phyloP scores from a whole-genome alignment of 2,113 vertebrate species.

The Melanerpes aurifrons region DNA sequence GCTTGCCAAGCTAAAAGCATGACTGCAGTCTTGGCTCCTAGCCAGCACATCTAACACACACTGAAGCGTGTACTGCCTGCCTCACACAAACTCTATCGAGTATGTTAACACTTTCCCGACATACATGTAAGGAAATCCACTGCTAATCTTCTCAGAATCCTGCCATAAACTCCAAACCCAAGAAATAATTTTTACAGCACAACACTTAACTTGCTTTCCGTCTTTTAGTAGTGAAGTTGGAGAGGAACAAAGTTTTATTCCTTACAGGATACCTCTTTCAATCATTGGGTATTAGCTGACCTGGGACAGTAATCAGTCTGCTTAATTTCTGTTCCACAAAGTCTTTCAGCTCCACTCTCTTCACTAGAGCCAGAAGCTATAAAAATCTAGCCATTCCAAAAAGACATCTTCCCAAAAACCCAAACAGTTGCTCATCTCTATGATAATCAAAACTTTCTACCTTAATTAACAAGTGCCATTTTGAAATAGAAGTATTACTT shows the following conservation, averaged over 20 bases:
- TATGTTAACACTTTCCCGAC: neutral
- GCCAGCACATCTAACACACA: neutral
- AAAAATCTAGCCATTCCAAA: neutral
- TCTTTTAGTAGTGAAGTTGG: neutral
- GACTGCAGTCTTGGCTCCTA: neutral
- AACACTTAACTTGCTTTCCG: neutral
- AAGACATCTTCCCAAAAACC: neutral
- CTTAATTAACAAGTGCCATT: neutral
- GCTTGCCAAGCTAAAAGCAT: neutral
- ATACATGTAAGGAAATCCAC: neutral
- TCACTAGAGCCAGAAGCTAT: neutral
- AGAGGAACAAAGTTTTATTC: neutral
- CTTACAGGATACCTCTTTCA: neutral
- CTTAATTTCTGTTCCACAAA: neutral
- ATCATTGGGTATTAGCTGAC: neutral
- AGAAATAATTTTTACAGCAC: neutral
- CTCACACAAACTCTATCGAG: neutral
- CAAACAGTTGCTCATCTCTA: neutral
- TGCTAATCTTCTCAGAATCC: constrained; percentile 1
- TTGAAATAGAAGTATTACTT: neutral
- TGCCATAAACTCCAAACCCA: neutral
- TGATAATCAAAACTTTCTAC: neutral
- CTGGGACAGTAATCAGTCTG: neutral
- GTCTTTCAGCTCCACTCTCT: neutral
- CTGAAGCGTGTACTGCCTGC: neutral